These are phyloP conservation scores for Cryptoprocta ferox DNA, from an alignment of 2,797 vertebrate species.

Conservation along the genomic window DNA sequence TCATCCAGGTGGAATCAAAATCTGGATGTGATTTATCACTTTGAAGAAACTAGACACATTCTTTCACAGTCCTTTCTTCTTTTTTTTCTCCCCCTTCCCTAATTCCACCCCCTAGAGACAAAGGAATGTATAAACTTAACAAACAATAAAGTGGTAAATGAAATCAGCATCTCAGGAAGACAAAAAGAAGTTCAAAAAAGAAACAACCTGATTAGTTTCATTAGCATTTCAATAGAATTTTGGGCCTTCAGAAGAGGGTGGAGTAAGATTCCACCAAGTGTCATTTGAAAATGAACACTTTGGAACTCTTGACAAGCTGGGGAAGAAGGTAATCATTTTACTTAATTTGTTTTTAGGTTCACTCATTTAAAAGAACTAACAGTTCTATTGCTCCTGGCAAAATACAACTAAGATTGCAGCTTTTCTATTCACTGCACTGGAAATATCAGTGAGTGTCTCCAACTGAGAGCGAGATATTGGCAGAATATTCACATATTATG, in stretches of 20 bases:
- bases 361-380: slow-evolving; percentile 54
- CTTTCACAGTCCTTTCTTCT: not conserved
- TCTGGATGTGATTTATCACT: slow-evolving; percentile 43
- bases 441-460: slow-evolving; percentile 48
- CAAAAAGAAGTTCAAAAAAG: slow-evolving; percentile 48
- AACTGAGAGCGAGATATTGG: not conserved
- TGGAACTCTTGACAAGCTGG: slow-evolving; percentile 41
- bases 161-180: slow-evolving; percentile 42
- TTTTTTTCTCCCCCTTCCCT: not conserved
- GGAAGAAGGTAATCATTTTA: slow-evolving; percentile 58
- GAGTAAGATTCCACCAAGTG: not conserved
- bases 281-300: slow-evolving; percentile 54
- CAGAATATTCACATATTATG: slow-evolving; percentile 40
- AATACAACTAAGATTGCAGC: slow-evolving; percentile 39
- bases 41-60: slow-evolving; percentile 13
- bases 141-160: slow-evolving; percentile 44
- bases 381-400: slow-evolving; percentile 41
- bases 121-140: not conserved
- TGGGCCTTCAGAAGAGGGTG: not conserved
- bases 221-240: slow-evolving; percentile 58
- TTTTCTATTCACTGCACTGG: slow-evolving; percentile 52
- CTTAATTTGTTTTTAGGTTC: slow-evolving; percentile 58
- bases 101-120: not conserved
- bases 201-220: slow-evolving; percentile 30
- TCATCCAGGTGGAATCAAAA: slow-evolving; percentile 66